Base-by-base conservation (phyloP, 2,888 invertebrate genomes). In the Seira musarum region DNA sequence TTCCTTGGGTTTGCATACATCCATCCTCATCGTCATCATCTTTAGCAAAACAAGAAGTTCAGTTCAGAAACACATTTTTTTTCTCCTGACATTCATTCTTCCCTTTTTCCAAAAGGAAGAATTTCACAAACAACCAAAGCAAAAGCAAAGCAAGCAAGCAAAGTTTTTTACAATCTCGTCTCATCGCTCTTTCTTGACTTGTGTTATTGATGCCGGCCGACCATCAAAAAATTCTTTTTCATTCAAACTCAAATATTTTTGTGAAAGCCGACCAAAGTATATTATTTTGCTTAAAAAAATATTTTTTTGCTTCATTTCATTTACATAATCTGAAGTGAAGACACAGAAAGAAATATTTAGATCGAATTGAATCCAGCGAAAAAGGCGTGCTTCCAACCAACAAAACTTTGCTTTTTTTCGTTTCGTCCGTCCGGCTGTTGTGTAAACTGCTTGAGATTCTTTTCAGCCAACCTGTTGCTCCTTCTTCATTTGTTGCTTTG, bases 391-490 rank as follows among this genome's bases (percentile, higher is more conserved):
- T 17, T 57, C n/a, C 17, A 3, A n/a, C n/a, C n/a, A n/a, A n/a
- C 17, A 57, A 57, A 57, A 6, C 10, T 57, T 6, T n/a, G n/a
- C 15, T 3, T 57, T 57, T 57, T 17, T 13, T n/a, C 5, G 17
- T n/a, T n/a, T n/a, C 17, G n/a, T 57, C 57, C 5, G 57, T n/a
- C 57, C 17, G 57, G 6, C 17, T 10, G n/a, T 57, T 57, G 57
- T 57, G 57, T 6, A 57, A 57, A 57, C 57, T 15, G 6, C 17
- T 10, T n/a, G 6, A 15, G 8, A 15, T 40, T 13, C 46, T 22
- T 13, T 61, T 66, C 5, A 40, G 19, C 60, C 76, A 76, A 76
- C 76, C 72, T 81, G 81, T 81, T 81, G 81, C 76, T 63, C 60
- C n/a, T n/a, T n/a, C n/a, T n/a, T n/a, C n/a, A n/a, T n/a, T n/a